phyloP scores from a whole-genome alignment of 2,888 invertebrate species.

The Neocrepidodera transversa region DNA sequence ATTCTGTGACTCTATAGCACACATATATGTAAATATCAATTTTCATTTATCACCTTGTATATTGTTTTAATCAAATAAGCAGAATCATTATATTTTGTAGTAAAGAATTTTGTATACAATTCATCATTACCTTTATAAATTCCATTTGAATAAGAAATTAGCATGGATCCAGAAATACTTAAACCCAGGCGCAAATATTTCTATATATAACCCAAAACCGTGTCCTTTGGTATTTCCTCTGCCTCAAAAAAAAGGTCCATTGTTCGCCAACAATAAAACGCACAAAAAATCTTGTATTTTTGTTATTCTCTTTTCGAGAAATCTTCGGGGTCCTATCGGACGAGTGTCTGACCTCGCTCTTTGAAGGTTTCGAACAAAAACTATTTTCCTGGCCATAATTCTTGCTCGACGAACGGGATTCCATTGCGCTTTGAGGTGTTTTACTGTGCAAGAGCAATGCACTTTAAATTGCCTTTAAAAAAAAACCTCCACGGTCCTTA shows the following conservation, averaged over 20 bases:
- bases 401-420: conserved; percentile 53
- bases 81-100: too few species aligned
- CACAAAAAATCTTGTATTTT: conserved; percentile 47
- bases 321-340: conserved; percentile 41
- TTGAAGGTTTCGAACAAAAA: conserved; percentile 49
- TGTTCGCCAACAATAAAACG: conserved; percentile 47
- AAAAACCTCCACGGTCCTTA: conserved; percentile 1
- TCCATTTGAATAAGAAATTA: conserved; percentile 16
- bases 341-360: conserved; percentile 45
- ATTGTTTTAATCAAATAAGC: too few species aligned
- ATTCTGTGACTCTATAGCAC: too few species aligned
- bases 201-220: conserved; percentile 45
- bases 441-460: conserved; percentile 52
- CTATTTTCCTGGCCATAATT: conserved; percentile 56
- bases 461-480: conserved; percentile 51
- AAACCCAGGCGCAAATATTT: conserved; percentile 42
- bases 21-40: too few species aligned
- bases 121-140: too few species aligned
- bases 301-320: conserved; percentile 43
- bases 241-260: conserved; percentile 45
- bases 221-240: conserved; percentile 45
- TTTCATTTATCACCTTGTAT: too few species aligned
- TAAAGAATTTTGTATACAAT: too few species aligned
- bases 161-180: conserved; percentile 36
- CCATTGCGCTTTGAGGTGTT: conserved; percentile 51